These are phyloP conservation scores for Xenopus borealis DNA, from an alignment of 2,113 vertebrate genomes.

Conservation along the genomic window DNA sequence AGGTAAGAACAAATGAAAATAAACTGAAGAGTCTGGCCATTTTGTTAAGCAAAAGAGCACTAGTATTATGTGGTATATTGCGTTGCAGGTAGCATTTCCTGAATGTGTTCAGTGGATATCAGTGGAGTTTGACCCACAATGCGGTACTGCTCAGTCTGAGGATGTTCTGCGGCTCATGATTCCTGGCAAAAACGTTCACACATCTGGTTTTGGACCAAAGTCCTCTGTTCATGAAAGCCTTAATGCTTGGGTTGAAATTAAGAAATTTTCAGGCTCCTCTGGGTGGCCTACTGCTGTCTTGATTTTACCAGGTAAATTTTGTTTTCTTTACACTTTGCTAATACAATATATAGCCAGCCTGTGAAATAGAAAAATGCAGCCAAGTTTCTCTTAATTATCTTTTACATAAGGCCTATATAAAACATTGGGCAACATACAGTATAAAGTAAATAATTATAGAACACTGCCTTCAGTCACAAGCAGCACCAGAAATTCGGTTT, in stretches of 20 bases:
- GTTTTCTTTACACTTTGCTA: too few relatives aligned
- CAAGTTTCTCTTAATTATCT: too few relatives aligned
- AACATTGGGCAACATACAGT: too few relatives aligned
- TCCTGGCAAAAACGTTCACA: conserved; percentile 81
- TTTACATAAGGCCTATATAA: too few relatives aligned
- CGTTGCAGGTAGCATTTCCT: conserved; percentile 87
- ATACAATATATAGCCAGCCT: too few relatives aligned
- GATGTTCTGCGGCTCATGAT: conserved; percentile 92
- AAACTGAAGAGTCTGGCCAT: too few relatives aligned
- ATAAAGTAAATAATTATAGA: too few relatives aligned
- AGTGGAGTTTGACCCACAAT: conserved; percentile 92
- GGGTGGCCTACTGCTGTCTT: conserved; percentile 94
- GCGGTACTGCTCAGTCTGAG: conserved; percentile 93
- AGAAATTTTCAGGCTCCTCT: conserved; percentile 89
- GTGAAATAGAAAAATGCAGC: too few relatives aligned
- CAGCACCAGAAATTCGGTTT: too few relatives aligned
- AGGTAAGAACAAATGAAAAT: conserved; percentile 63
- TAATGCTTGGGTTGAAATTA: conserved; percentile 95
- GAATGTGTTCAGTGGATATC: conserved; percentile 96
- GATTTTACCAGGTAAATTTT: conserved; percentile 82
- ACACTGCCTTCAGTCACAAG: too few relatives aligned
- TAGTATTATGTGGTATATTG: not conserved
- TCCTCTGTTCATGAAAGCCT: conserved; percentile 84
- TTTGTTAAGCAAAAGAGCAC: not conserved
- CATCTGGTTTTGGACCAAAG: conserved; percentile 82